phyloP scores from a whole-genome alignment of 2,888 invertebrate genomes.

The Sinohyriopsis cumingii region DNA sequence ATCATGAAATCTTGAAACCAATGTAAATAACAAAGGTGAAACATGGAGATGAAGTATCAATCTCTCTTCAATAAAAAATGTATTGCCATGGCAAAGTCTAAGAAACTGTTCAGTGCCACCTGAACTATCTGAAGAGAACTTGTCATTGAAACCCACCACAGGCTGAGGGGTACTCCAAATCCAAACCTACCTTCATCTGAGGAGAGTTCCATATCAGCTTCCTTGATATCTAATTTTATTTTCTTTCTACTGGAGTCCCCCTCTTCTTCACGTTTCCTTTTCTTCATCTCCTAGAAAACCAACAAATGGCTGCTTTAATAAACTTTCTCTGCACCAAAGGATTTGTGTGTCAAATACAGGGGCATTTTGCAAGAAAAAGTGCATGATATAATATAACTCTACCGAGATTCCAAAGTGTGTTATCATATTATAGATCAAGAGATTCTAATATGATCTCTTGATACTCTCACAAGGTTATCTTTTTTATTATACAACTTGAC shows the following conservation, averaged over 20 bases:
- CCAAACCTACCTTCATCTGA: constrained; percentile 21
- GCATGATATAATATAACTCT: too few species aligned
- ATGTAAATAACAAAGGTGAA: too few species aligned
- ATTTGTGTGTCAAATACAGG: too few species aligned
- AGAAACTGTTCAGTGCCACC: neutral
- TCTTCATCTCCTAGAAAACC: constrained; percentile 7
- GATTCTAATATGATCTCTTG: too few species aligned
- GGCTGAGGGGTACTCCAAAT: neutral
- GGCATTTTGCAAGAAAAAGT: too few species aligned
- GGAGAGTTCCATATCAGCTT: constrained; percentile 6
- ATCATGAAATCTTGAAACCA: too few species aligned
- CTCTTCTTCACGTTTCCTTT: constrained; percentile 16
- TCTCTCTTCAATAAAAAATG: neutral
- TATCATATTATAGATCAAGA: too few species aligned
- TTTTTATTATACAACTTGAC: too few species aligned
- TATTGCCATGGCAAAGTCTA: neutral
- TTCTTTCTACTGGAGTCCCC: constrained; percentile 21
- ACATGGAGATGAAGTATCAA: too few species aligned
- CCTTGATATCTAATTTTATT: constrained; percentile 7
- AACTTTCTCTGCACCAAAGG: too few species aligned
- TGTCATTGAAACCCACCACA: neutral
- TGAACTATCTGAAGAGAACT: neutral
- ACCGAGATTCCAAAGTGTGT: too few species aligned
- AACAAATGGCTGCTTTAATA: neutral
- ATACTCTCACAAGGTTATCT: too few species aligned